Base-by-base conservation (phyloP, 1,140 invertebrate species). In the Aethina tumida region DNA sequence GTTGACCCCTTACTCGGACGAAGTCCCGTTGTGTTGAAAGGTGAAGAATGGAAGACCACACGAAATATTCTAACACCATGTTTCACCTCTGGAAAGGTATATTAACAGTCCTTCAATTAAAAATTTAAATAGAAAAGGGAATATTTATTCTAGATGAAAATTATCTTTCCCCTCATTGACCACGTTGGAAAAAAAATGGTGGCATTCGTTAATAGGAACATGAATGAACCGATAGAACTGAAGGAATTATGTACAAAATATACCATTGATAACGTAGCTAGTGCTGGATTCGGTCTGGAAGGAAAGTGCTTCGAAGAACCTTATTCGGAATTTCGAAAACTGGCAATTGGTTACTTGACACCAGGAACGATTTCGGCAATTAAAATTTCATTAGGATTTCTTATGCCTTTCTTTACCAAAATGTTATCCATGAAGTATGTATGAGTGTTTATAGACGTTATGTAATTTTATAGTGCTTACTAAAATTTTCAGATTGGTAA, bases 261-360 rank as follows among this genome's bases (percentile, higher is more conserved):
- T 29, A 70, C 68, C 1, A 60, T 60, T 0, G 68, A 71, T 21
- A 61, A 66, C n/a, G 61, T 71, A 4, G 60, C 66, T 2, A 63
- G 57, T 31, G 62, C 62, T 9, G 68, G 63, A 0, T 56, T 72
- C 40, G 69, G 67, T 4, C 51, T 71, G 8, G 55, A 65, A 17
- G 62, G 14, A 19, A 49, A 38, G 53, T 56, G 41, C 43, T 67
- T 49, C 50, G 42, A 59, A n/a, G 52, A 66, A 28, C 50, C 60
- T 21, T 43, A 66, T 20, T 63, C 62, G 2, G 55, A 62, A 21
- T 70, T 71, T 45, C 41, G 56, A 18, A 44, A 56, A 37, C 47
- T 63, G 40, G 64, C 59, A 0, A 51, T 45, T 35, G 44, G 45
- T 18, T 44, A 64, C 9, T 55, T 63, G 4, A 20, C 28, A 14